A percentile compares a stretch with the other conserved stretches of the same genome.
These are phyloP conservation scores for Chelon labrosus DNA, from an alignment of 2,797 vertebrate genomes.

Conservation along the genomic window DNA sequence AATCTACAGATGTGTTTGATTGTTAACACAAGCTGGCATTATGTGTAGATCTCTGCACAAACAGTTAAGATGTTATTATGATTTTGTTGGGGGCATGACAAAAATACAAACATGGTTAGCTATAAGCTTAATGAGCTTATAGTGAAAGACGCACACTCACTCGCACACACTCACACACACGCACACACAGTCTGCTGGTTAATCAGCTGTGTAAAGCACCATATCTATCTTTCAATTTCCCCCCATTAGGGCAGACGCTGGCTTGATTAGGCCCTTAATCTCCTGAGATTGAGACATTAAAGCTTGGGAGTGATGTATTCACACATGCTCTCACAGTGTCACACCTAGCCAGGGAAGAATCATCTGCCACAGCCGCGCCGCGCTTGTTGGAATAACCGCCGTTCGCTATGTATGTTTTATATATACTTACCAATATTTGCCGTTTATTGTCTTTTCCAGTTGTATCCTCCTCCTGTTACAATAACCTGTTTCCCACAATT, in stretches of 20 bases:
- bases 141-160: constrained; percentile 36
- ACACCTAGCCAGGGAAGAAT: constrained; percentile 43
- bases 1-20: not conserved
- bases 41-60: not conserved
- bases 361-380: constrained; percentile 24
- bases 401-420: not conserved
- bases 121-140: constrained; percentile 48
- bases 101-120: constrained; percentile 40
- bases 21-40: constrained; percentile 13
- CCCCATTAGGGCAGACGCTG: constrained; percentile 94
- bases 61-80: constrained; percentile 26
- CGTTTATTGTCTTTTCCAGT: constrained; percentile 23
- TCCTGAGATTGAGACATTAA: constrained; percentile 87
- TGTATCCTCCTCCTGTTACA: constrained; percentile 6
- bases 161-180: constrained; percentile 28
- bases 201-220: constrained; percentile 96
- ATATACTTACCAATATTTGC: not conserved
- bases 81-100: constrained; percentile 25
- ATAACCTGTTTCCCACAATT: constrained; percentile 48
- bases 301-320: constrained; percentile 69
- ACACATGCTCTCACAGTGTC: constrained; percentile 52
- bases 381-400: constrained; percentile 29
- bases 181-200: constrained; percentile 84
- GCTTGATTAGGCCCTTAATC: constrained; percentile 98
- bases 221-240: constrained; percentile 97